These are phyloP conservation scores for Hyppa rectilinea DNA, from an alignment of 2,888 invertebrate species.

Conservation along the genomic window DNA sequence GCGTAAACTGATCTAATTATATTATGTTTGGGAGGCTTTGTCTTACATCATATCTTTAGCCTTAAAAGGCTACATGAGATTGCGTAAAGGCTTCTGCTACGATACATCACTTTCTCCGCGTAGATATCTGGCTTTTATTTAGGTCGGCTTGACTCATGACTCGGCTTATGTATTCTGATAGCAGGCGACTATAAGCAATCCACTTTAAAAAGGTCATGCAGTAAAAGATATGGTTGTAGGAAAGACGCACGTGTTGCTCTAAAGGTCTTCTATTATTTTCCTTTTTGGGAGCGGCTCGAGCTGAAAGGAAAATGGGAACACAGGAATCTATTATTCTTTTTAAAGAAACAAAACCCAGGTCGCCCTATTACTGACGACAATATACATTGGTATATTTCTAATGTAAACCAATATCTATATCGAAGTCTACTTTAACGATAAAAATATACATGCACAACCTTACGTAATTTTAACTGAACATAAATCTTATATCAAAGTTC, in stretches of 20 bases:
- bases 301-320: slow-evolving; percentile 9
- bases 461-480: slow-evolving; percentile 26
- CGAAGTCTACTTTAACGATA: not conserved
- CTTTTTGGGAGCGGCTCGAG: slow-evolving; percentile 11
- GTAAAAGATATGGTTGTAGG: slow-evolving; percentile 67
- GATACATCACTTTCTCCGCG: slow-evolving; percentile 88
- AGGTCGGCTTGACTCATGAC: slow-evolving; percentile 82
- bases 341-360: slow-evolving; percentile 4
- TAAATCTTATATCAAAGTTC: slow-evolving; percentile 47
- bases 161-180: slow-evolving; percentile 83
- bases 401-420: not conserved
- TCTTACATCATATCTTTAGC: slow-evolving; percentile 73
- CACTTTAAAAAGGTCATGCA: slow-evolving; percentile 79
- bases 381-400: not conserved
- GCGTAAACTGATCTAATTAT: slow-evolving; percentile 74
- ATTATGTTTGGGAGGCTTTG: slow-evolving; percentile 68
- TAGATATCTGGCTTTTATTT: slow-evolving; percentile 82
- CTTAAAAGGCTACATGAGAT: slow-evolving; percentile 72
- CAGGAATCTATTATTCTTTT: slow-evolving; percentile 4
- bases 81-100: slow-evolving; percentile 80
- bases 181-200: slow-evolving; percentile 77
- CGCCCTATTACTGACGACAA: not conserved
- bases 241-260: slow-evolving; percentile 46
- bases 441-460: slow-evolving; percentile 24
- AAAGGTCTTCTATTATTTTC: slow-evolving; percentile 29